phyloP scores from a whole-genome alignment of 2,888 invertebrate genomes.

The Rhimphoctona megacephalus region DNA sequence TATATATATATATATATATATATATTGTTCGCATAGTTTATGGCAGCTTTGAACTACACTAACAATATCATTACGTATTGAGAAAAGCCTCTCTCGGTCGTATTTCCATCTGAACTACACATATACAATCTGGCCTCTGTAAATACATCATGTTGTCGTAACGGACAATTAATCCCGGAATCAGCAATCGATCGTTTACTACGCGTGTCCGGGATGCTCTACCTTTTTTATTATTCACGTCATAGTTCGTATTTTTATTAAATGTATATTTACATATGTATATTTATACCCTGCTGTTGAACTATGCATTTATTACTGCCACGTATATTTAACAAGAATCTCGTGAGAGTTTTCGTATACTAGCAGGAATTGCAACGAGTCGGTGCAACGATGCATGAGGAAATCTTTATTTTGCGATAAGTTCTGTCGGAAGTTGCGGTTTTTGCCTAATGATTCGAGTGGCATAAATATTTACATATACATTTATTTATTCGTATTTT shows the following conservation, averaged over 20 bases:
- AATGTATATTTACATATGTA: constrained; percentile 10
- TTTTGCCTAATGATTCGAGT: constrained; percentile 25
- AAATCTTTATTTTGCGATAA: constrained; percentile 48
- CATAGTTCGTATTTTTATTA: background rate
- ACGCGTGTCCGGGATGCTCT: constrained; percentile 47
- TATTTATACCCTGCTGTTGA: constrained; percentile 11
- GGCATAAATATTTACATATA: background rate
- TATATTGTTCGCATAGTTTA: background rate
- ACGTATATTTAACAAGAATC: constrained; percentile 58
- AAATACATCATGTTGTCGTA: constrained; percentile 35
- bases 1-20: background rate
- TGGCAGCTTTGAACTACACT: background rate
- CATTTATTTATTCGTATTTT: background rate
- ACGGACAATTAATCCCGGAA: constrained; percentile 67
- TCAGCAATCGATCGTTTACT: constrained; percentile 64
- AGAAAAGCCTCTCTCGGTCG: background rate
- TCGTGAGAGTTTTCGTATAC: constrained; percentile 38
- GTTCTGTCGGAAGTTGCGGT: constrained; percentile 40
- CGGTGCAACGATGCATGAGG: constrained; percentile 59
- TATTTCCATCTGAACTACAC: constrained; percentile 9
- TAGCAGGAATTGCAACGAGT: constrained; percentile 47
- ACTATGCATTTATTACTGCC: constrained; percentile 51
- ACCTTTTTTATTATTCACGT: constrained; percentile 8
- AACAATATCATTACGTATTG: background rate
- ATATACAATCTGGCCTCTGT: background rate